These are phyloP conservation scores for Conistra vaccinii DNA, from an alignment of 2,888 invertebrate genomes.

Conservation along the genomic window DNA sequence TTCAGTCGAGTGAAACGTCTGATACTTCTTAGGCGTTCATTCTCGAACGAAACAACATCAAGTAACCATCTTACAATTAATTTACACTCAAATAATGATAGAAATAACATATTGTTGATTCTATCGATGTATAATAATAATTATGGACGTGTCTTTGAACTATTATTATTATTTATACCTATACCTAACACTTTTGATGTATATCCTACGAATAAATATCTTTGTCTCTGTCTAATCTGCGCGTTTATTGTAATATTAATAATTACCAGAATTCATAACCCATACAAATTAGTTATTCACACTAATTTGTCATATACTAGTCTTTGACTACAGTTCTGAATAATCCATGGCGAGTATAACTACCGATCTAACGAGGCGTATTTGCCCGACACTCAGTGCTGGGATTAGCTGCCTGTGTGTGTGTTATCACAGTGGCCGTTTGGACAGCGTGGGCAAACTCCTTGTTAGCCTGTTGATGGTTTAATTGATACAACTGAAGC, in stretches of 20 bases:
- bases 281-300: not conserved
- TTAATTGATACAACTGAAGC: not conserved
- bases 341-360: slow-evolving; percentile 22
- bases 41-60: not conserved
- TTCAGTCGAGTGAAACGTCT: too few species aligned
- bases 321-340: slow-evolving; percentile 19
- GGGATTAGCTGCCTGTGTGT: slow-evolving; percentile 22
- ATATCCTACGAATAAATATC: not conserved
- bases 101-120: not conserved
- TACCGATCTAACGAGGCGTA: slow-evolving; percentile 21
- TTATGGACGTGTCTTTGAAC: not conserved
- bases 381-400: slow-evolving; percentile 36
- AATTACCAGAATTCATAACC: not conserved
- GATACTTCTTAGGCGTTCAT: too few species aligned
- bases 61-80: not conserved
- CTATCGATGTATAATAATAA: not conserved
- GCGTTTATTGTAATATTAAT: not conserved
- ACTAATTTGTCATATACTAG: not conserved
- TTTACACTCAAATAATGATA: not conserved
- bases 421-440: slow-evolving; percentile 7
- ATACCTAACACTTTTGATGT: too few species aligned
- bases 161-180: too few species aligned
- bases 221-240: too few species aligned
- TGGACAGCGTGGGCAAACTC: not conserved
- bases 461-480: slow-evolving; percentile 5